Evolutionary conservation across 2,888 invertebrate genomes (phyloP).

Genomic region (Meloe dianella): DNA sequence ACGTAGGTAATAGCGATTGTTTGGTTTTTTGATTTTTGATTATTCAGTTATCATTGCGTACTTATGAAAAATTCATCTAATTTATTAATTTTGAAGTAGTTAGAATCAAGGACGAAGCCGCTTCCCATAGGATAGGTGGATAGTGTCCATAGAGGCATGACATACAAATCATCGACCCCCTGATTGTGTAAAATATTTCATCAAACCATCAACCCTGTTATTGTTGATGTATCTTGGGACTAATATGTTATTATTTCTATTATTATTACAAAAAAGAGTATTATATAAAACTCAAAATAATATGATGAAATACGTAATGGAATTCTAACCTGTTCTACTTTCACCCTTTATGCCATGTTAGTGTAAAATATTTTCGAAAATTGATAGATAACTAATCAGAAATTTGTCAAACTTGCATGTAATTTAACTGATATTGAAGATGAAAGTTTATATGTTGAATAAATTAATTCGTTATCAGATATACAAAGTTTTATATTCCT

Average conservation of each 20-base stretch:
- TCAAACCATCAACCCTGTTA: not conserved
- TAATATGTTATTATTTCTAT: not conserved
- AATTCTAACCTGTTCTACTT: too few relatives aligned
- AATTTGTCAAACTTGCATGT: not conserved
- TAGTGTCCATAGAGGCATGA: constrained; percentile 1
- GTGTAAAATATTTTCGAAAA: not conserved
- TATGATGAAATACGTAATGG: too few relatives aligned
- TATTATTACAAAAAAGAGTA: not conserved
- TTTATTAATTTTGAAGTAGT: not conserved
- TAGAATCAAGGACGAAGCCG: not conserved
- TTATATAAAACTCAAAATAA: not conserved
- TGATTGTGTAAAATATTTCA: not conserved
- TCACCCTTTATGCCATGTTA: too few relatives aligned
- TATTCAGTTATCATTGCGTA: not conserved
- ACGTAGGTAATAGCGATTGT: too few relatives aligned
- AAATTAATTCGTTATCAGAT: not conserved
- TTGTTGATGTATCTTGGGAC: not conserved
- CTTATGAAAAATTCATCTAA: not conserved
- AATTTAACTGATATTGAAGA: not conserved
- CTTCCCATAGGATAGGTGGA: not conserved
- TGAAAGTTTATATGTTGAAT: not conserved
- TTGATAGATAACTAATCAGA: not conserved
- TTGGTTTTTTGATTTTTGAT: too few relatives aligned
- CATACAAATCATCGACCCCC: constrained; percentile 3
- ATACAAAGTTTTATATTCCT: not conserved